Evolutionary conservation across 2,113 vertebrate genomes (phyloP).

Genomic region (Pseudonaja textilis): DNA sequence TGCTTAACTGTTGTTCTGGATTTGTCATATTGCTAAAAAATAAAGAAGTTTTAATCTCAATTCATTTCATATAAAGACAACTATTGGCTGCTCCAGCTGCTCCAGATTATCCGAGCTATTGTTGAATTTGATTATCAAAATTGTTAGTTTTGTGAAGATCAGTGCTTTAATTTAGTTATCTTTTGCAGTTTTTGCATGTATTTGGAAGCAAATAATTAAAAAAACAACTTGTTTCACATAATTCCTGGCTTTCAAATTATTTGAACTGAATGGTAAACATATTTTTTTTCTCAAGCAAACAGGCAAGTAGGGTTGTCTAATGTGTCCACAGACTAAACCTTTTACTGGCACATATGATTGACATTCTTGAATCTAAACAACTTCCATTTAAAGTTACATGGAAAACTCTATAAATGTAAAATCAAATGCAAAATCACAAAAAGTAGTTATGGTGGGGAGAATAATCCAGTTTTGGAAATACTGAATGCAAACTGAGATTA

Average conservation of each 20-base stretch:
- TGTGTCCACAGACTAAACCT: background rate
- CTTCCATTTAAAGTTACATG: background rate
- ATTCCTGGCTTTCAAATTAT: background rate
- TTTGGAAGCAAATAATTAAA: background rate
- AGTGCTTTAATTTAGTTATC: background rate
- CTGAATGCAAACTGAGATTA: background rate
- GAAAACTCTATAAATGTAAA: background rate
- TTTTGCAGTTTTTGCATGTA: background rate
- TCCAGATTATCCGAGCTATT: background rate
- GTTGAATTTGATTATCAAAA: background rate
- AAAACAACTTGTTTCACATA: background rate
- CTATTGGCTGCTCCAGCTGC: background rate
- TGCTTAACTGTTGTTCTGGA: background rate
- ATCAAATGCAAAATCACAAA: background rate
- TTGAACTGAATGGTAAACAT: background rate
- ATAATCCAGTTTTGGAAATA: background rate
- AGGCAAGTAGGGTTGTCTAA: background rate
- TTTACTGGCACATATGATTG: background rate
- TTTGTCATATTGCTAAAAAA: background rate
- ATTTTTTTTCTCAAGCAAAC: background rate
- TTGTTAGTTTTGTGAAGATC: background rate
- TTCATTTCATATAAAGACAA: background rate
- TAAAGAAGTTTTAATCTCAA: background rate
- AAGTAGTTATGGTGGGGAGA: background rate
- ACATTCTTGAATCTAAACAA: background rate